phyloP scores from a whole-genome alignment of 2,113 vertebrate species.

The Larimichthys crocea region DNA sequence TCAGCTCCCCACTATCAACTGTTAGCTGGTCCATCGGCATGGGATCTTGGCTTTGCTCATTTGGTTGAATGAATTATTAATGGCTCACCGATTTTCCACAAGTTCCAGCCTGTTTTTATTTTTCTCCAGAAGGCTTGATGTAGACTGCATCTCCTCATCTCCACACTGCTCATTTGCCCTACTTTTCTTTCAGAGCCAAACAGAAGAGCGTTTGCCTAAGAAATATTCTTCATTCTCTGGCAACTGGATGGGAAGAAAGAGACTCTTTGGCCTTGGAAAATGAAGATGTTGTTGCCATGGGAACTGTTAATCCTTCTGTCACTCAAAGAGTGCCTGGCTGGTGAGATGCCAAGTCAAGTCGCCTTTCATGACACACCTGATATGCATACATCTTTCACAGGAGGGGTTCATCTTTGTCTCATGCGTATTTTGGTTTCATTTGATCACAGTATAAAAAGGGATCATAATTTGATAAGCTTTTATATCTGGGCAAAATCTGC shows the following conservation, averaged over 20 bases:
- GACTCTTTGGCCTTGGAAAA: slow-evolving; percentile 91
- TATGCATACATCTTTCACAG: slow-evolving; percentile 75
- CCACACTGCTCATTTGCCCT: slow-evolving; percentile 35
- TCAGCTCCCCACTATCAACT: slow-evolving; percentile 72
- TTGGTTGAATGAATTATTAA: slow-evolving; percentile 83
- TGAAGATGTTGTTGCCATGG: slow-evolving; percentile 96
- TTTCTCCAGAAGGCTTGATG: slow-evolving; percentile 14
- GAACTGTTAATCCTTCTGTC: slow-evolving; percentile 94
- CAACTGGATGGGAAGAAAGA: slow-evolving; percentile 83
- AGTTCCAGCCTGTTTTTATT: slow-evolving; percentile 42
- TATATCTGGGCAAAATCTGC: background rate
- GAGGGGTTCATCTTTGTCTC: slow-evolving; percentile 18
- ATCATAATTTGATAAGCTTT: background rate
- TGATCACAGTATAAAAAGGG: slow-evolving; percentile 22
- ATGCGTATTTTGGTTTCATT: slow-evolving; percentile 47
- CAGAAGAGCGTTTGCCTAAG: slow-evolving; percentile 50
- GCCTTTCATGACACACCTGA: slow-evolving; percentile 87
- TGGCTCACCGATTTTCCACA: slow-evolving; percentile 62
- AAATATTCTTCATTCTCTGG: slow-evolving; percentile 66
- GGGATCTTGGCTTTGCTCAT: slow-evolving; percentile 69
- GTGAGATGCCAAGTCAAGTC: slow-evolving; percentile 86
- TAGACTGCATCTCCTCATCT: slow-evolving; percentile 41
- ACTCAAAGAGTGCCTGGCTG: slow-evolving; percentile 90
- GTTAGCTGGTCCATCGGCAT: slow-evolving; percentile 60
- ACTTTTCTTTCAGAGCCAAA: slow-evolving; percentile 65